Conservation (phyloP, 1,140 invertebrate species). For the Heliconius nattereri region DNA sequence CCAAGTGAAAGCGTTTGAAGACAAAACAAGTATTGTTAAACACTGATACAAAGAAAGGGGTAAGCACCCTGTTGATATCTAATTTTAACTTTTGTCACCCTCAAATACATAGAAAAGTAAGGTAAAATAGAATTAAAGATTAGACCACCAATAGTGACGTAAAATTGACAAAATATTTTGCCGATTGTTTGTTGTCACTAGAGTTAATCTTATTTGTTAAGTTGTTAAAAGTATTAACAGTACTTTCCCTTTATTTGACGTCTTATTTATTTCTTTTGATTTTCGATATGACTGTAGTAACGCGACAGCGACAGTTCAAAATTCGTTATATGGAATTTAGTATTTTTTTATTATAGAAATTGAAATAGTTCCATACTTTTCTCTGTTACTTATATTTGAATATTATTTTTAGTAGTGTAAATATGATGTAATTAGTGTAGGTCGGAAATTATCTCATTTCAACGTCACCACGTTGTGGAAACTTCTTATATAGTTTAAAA, state of each 20-base stretch:
- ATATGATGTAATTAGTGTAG: no score
- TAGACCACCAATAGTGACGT: constrained; percentile 68
- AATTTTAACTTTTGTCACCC: constrained; percentile 63
- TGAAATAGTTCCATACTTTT: background rate
- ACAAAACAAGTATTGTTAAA: constrained; percentile 48
- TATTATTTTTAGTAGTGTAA: no score
- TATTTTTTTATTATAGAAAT: background rate
- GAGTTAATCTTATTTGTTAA: constrained; percentile 55
- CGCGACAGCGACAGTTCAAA: background rate
- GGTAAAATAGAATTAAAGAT: constrained; percentile 49
- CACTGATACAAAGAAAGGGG: constrained; percentile 45
- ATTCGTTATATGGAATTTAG: background rate
- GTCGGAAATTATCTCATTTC: no score
- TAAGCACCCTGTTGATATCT: constrained; percentile 64
- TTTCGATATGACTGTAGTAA: constrained; percentile 19
- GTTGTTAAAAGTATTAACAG: constrained; percentile 41
- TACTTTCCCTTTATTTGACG: constrained; percentile 36
- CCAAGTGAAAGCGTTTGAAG: constrained; percentile 64
- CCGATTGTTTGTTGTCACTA: constrained; percentile 50
- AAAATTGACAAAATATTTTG: constrained; percentile 78
- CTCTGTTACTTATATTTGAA: no score
- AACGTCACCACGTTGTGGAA: no score
- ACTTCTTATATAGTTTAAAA: no score
- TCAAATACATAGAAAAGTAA: constrained; percentile 53
- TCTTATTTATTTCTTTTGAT: constrained; percentile 34